Conservation (phyloP, 2,888 invertebrate species). For the Acrocyrtus sp. region DNA sequence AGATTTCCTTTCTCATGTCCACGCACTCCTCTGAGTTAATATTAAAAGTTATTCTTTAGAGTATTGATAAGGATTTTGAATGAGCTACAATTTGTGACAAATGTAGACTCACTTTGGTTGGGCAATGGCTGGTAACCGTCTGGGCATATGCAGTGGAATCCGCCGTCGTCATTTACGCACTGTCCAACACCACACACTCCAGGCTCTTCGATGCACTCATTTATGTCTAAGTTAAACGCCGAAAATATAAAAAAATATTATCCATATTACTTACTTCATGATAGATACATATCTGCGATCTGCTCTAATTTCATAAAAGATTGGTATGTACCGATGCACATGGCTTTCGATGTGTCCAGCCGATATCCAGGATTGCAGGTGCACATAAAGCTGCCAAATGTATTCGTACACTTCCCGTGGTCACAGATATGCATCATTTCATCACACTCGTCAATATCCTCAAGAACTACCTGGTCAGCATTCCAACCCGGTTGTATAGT, state of each 20-base stretch:
- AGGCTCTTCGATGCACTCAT: constrained; percentile 80
- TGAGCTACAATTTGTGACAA: too few species aligned
- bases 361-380: constrained; percentile 76
- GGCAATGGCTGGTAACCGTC: too few species aligned
- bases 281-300: too few species aligned
- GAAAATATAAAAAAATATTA: constrained; percentile 3
- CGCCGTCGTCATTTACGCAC: constrained; percentile 67
- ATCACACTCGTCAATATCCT: constrained; percentile 84
- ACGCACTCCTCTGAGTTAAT: constrained; percentile 78
- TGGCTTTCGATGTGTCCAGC: constrained; percentile 66
- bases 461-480: constrained; percentile 78
- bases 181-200: constrained; percentile 77
- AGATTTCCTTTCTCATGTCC: constrained; percentile 83
- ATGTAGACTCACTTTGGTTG: too few species aligned
- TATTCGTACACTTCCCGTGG: constrained; percentile 81
- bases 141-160: too few species aligned
- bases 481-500: too few species aligned
- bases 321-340: too few species aligned
- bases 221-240: constrained; percentile 75
- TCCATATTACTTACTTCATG: too few species aligned
- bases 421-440: constrained; percentile 80
- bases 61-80: too few species aligned
- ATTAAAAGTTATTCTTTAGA: too few species aligned
- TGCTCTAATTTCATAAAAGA: background rate
- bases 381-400: constrained; percentile 74